phyloP scores from a whole-genome alignment of 1,140 invertebrate species.

The Ips nitidus region DNA sequence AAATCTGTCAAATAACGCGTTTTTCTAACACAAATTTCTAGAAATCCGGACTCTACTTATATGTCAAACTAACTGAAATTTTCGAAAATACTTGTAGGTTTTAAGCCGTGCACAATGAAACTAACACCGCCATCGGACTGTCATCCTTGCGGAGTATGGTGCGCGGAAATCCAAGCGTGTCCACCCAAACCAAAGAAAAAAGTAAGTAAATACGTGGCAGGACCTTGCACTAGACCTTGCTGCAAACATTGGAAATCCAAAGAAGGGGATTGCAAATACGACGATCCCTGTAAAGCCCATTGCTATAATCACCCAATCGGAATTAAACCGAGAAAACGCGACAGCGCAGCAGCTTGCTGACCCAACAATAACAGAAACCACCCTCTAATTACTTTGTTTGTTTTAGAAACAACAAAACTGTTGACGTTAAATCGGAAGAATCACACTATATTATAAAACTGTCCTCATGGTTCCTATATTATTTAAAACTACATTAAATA shows the following conservation, averaged over 20 bases:
- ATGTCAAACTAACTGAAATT: too few relatives aligned
- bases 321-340: constrained; percentile 42
- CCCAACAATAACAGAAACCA: neutral
- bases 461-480: neutral
- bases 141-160: constrained; percentile 44
- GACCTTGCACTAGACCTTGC: constrained; percentile 44
- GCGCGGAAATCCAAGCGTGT: constrained; percentile 44
- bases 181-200: constrained; percentile 42
- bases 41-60: too few relatives aligned
- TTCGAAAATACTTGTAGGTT: constrained; percentile 28
- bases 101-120: constrained; percentile 48
- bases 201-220: constrained; percentile 36
- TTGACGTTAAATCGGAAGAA: neutral
- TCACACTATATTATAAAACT: neutral
- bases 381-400: constrained; percentile 7
- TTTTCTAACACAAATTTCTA: too few relatives aligned
- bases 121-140: constrained; percentile 41
- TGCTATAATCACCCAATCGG: constrained; percentile 48
- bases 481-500: neutral
- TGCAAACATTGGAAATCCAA: constrained; percentile 48
- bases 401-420: constrained; percentile 18
- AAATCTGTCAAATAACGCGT: too few relatives aligned
- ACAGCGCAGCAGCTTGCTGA: neutral
- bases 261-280: constrained; percentile 47
- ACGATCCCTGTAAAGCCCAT: constrained; percentile 47